Conservation (phyloP, 2,888 invertebrate genomes). For the Harmothoe impar region DNA sequence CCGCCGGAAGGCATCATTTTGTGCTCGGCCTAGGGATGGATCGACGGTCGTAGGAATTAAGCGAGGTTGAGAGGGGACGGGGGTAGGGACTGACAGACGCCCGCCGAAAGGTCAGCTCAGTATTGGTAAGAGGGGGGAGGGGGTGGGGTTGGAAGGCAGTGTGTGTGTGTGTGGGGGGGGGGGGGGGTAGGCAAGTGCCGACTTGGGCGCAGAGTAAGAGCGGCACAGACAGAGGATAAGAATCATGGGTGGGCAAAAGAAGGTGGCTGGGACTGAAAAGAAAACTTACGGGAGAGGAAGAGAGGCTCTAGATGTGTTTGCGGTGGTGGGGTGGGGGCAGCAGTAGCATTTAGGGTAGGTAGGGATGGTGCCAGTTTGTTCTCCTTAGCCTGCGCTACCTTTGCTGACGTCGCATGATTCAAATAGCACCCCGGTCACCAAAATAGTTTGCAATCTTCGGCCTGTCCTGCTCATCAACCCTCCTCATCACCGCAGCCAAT, state of each 20-base stretch:
- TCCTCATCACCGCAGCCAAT: no score
- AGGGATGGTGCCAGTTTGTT: not conserved
- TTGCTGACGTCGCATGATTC: no score
- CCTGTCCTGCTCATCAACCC: no score
- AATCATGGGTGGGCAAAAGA: no score
- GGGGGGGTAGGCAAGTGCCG: not conserved
- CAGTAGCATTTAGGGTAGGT: not conserved
- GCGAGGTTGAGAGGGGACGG: not conserved
- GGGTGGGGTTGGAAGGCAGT: slow-evolving; percentile 25
- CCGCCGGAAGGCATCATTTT: slow-evolving; percentile 36
- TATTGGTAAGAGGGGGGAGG: not conserved
- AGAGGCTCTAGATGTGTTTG: not conserved
- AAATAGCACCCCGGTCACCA: no score
- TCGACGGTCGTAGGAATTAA: not conserved
- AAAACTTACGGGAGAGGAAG: not conserved
- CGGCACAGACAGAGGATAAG: no score
- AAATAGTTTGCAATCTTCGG: no score
- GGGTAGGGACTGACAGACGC: slow-evolving; percentile 11
- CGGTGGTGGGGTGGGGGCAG: not conserved
- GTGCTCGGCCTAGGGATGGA: not conserved
- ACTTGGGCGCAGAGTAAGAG: not conserved
- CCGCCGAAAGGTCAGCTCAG: not conserved
- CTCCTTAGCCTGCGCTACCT: no score
- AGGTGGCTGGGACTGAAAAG: not conserved
- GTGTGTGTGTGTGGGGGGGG: no score